Evolutionary conservation across 2,113 vertebrate genomes (phyloP).

Genomic region (Lepisosteus oculatus): DNA sequence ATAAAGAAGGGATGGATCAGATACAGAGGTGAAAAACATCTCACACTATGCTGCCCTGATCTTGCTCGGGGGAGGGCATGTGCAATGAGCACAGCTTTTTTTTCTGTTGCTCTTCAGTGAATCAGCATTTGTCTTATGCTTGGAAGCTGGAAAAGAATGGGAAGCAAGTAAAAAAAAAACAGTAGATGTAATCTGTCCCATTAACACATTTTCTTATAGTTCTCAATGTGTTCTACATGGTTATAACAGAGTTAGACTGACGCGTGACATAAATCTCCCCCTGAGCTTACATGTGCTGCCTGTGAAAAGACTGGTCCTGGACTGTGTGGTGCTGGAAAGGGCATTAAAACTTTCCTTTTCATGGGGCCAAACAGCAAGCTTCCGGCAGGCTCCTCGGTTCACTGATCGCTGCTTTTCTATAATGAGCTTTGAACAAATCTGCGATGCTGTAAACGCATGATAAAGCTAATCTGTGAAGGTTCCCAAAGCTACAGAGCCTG

Average conservation of each 20-base stretch:
- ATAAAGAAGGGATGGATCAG: too few relatives aligned
- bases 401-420: not conserved
- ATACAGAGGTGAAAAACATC: too few relatives aligned
- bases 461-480: conserved; percentile 1
- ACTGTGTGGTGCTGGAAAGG: not conserved
- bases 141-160: not conserved
- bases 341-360: conserved; percentile 2
- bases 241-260: not conserved
- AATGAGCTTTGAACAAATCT: conserved; percentile 12
- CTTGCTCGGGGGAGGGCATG: too few relatives aligned
- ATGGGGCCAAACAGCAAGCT: not conserved
- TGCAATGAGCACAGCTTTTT: not conserved
- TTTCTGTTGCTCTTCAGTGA: not conserved
- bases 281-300: not conserved
- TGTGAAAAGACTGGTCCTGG: not conserved
- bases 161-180: not conserved
- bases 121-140: not conserved
- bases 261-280: not conserved
- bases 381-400: not conserved
- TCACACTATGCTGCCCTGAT: too few relatives aligned
- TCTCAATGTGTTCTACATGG: not conserved
- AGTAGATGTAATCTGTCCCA: not conserved
- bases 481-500: not conserved
- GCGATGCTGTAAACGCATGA: not conserved
- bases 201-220: not conserved